Conservation (phyloP, 37 sponge, comb jelly and placozoan species). For the Mnemiopsis leidyi region DNA sequence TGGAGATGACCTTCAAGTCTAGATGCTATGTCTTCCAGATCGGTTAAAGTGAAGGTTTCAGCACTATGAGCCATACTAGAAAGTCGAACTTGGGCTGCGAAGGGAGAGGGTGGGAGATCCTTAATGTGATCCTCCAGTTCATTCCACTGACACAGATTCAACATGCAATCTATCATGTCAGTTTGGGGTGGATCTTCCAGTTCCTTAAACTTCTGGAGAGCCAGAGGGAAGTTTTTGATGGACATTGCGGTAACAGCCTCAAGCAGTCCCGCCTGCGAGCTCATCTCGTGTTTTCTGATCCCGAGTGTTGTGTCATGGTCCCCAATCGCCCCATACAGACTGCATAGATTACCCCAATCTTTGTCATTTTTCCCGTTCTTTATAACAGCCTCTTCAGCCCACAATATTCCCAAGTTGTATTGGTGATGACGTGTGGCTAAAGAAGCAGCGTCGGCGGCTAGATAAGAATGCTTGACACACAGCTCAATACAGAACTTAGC, state of each 20-base stretch:
- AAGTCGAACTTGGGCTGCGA: background rate
- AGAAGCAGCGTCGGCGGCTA: background rate
- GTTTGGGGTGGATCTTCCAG: background rate
- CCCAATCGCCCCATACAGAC: background rate
- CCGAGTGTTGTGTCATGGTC: slow-evolving; percentile 18
- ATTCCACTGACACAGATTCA: slow-evolving; percentile 35
- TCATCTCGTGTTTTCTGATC: slow-evolving; percentile 31
- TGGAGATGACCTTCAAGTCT: background rate
- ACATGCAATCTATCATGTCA: slow-evolving; percentile 4
- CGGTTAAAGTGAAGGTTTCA: background rate
- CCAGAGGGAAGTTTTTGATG: background rate
- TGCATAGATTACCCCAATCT: slow-evolving; percentile 1
- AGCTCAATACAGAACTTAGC: slow-evolving; percentile 37
- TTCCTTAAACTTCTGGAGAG: background rate
- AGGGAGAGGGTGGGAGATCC: background rate
- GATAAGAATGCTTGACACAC: background rate
- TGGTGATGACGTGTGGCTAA: background rate
- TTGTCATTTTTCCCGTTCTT: background rate
- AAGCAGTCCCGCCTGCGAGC: background rate
- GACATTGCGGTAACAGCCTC: slow-evolving; percentile 39
- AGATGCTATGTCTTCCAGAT: background rate
- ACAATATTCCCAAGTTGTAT: slow-evolving; percentile 10
- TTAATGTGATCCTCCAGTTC: background rate
- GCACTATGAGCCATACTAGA: background rate
- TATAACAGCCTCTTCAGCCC: background rate